phyloP scores from a whole-genome alignment of 2,888 invertebrate species.

The Tridacna gigas region DNA sequence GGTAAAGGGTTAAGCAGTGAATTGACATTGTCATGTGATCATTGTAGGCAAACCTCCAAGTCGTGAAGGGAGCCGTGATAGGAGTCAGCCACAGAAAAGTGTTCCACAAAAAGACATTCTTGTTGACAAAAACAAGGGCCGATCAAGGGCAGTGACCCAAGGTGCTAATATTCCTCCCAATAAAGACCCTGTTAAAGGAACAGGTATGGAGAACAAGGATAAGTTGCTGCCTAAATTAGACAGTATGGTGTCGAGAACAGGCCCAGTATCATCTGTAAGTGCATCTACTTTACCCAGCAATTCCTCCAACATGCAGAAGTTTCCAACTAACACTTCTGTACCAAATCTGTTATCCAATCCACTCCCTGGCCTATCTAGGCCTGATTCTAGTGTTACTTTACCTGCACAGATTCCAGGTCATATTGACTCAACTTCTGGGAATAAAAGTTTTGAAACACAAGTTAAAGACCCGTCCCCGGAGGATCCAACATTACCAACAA shows the following conservation, averaged over 20 bases:
- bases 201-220: constrained; percentile 32
- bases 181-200: constrained; percentile 24
- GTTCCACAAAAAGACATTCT: constrained; percentile 39
- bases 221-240: constrained; percentile 30
- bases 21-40: too few species aligned
- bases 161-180: constrained; percentile 27
- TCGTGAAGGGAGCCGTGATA: constrained; percentile 56
- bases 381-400: constrained; percentile 10
- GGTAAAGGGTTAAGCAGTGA: too few species aligned
- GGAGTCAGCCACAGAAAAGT: constrained; percentile 46
- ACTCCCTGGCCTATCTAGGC: not conserved
- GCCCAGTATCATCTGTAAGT: constrained; percentile 25
- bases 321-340: not conserved
- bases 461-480: constrained; percentile 44
- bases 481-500: constrained; percentile 54
- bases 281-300: constrained; percentile 8
- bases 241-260: constrained; percentile 20
- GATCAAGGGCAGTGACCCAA: not conserved
- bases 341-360: constrained; percentile 1
- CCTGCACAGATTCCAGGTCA: constrained; percentile 12
- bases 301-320: not conserved
- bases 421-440: not conserved
- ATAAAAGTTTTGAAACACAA: not conserved
- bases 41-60: constrained; percentile 52
- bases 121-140: constrained; percentile 47